phyloP scores from a whole-genome alignment of 2,113 vertebrate species.

The Rhipidura dahli region DNA sequence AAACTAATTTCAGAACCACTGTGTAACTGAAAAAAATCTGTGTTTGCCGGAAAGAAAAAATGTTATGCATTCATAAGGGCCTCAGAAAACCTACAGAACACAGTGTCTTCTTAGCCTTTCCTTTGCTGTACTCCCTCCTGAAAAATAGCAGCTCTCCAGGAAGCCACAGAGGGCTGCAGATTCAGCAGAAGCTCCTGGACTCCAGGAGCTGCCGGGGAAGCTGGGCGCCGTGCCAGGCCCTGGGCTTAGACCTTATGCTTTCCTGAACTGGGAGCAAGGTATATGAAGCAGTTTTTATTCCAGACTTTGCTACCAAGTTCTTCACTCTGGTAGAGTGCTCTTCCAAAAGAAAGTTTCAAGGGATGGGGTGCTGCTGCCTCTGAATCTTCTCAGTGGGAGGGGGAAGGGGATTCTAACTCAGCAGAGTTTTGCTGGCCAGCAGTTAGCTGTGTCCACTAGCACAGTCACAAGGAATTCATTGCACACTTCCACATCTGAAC shows the following conservation, averaged over 20 bases:
- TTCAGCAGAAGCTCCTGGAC: background rate
- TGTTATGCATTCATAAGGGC: background rate
- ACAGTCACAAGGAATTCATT: background rate
- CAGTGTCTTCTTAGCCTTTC: background rate
- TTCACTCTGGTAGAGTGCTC: background rate
- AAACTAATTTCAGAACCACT: background rate
- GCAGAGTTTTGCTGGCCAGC: background rate
- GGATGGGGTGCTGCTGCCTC: background rate
- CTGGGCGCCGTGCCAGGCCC: background rate
- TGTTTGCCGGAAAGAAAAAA: background rate
- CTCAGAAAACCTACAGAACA: conserved; percentile 2
- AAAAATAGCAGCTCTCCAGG: background rate
- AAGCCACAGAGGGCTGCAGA: background rate
- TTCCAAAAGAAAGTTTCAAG: background rate
- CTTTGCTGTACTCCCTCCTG: background rate
- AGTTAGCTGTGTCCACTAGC: background rate
- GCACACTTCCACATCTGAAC: background rate
- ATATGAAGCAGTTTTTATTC: background rate
- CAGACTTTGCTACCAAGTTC: background rate
- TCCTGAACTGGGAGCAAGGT: background rate
- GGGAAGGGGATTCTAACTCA: background rate
- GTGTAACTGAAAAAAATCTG: background rate
- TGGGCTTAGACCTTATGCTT: background rate
- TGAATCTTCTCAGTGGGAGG: background rate
- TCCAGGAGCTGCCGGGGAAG: background rate